Percentiles rank a stretch among this genome's conserved stretches.
Evolutionary conservation across 2,888 invertebrate genomes (phyloP).

Genomic region (Isoperla grammatica): DNA sequence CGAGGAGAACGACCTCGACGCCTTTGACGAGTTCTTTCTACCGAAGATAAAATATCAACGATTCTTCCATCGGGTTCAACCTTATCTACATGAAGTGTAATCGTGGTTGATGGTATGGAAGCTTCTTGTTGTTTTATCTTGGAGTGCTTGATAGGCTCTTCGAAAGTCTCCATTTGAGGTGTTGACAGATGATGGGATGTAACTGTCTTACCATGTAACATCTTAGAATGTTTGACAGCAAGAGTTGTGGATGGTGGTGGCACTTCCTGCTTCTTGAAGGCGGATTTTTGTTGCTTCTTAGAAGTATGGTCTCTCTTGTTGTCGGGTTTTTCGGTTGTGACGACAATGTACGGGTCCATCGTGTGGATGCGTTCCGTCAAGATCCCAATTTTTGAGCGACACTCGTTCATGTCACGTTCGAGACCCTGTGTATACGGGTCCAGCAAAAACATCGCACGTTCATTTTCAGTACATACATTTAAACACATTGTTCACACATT

Average conservation of each 20-base stretch:
- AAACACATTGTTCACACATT: constrained; percentile 2
- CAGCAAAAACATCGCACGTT: constrained; percentile 38
- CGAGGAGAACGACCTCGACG: not conserved
- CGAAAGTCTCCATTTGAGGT: constrained; percentile 39
- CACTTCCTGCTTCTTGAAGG: constrained; percentile 42
- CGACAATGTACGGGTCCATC: constrained; percentile 64
- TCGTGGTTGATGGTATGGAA: constrained; percentile 30
- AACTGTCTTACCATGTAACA: constrained; percentile 40
- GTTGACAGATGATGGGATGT: too few relatives aligned
- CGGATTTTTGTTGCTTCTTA: constrained; percentile 17
- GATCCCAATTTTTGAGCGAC: constrained; percentile 64
- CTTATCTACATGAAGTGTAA: not conserved
- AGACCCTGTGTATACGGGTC: constrained; percentile 55
- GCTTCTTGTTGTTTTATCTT: constrained; percentile 31
- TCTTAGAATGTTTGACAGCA: constrained; percentile 32
- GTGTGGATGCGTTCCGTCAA: constrained; percentile 65
- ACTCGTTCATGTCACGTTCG: constrained; percentile 57
- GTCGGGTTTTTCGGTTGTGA: constrained; percentile 19
- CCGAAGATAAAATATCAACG: not conserved
- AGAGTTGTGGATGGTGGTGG: constrained; percentile 48
- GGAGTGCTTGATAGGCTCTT: constrained; percentile 34
- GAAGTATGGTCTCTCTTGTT: not conserved
- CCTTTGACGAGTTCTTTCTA: not conserved
- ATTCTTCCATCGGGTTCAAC: constrained; percentile 1
- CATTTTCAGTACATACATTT: not conserved